phyloP scores from a whole-genome alignment of 2,113 vertebrate species.

The Todiramphus chloris region DNA sequence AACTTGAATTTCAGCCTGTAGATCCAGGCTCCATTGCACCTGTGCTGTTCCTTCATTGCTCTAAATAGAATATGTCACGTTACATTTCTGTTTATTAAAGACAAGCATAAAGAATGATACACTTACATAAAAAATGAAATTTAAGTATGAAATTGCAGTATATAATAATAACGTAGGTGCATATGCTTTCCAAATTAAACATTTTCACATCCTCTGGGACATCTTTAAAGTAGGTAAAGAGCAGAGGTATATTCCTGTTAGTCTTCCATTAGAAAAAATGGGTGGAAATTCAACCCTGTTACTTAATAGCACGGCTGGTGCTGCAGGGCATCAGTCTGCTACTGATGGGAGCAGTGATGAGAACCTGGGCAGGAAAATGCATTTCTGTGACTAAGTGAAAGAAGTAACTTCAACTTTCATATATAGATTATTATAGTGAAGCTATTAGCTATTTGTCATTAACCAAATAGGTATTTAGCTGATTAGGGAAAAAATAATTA shows the following conservation, averaged over 20 bases:
- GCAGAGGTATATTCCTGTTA: neutral
- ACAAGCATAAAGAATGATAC: neutral
- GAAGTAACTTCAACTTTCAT: constrained; percentile 34
- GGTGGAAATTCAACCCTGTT: neutral
- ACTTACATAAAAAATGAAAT: neutral
- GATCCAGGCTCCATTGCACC: constrained; percentile 7
- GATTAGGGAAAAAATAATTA: constrained; percentile 34
- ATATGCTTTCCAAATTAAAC: neutral
- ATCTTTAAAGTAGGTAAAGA: neutral
- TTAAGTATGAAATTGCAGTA: neutral
- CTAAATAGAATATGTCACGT: neutral
- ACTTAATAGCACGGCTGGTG: neutral
- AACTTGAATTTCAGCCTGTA: constrained; percentile 22
- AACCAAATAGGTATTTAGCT: constrained; percentile 20
- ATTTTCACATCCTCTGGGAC: neutral
- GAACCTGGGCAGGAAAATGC: neutral
- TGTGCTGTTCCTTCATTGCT: neutral
- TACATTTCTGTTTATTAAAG: neutral
- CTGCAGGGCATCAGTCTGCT: neutral
- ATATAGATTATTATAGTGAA: constrained; percentile 9
- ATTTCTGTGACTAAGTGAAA: constrained; percentile 26
- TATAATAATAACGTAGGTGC: neutral
- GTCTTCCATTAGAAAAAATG: neutral
- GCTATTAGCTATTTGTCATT: constrained; percentile 45
- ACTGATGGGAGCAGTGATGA: constrained; percentile 15